These are phyloP conservation scores for Argyrosomus regius DNA, from an alignment of 2,797 vertebrate species.

Conservation along the genomic window DNA sequence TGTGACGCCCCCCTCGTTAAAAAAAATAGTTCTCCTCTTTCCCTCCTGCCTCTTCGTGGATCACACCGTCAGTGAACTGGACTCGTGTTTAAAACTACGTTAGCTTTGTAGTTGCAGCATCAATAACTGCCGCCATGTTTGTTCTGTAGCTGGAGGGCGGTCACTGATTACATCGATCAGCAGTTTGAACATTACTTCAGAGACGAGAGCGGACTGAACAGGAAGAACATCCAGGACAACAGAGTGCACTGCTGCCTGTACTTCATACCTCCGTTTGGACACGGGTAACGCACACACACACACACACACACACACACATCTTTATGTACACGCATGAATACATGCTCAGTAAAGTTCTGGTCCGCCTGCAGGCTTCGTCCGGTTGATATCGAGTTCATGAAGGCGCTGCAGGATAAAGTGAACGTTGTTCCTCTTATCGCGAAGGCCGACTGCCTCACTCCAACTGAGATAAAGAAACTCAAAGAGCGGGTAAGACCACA, in stretches of 20 bases:
- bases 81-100: neutral
- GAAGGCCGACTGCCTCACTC: slow-evolving; percentile 95
- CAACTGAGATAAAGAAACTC: slow-evolving; percentile 92
- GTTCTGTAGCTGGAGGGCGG: slow-evolving; percentile 90
- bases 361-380: slow-evolving; percentile 88
- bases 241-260: slow-evolving; percentile 97
- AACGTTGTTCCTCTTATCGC: slow-evolving; percentile 96
- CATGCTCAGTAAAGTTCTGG: neutral
- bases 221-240: slow-evolving; percentile 98
- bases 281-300: slow-evolving; percentile 90
- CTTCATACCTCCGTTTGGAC: slow-evolving; percentile 96
- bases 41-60: too few relatives aligned
- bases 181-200: slow-evolving; percentile 98
- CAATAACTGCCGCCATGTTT: neutral
- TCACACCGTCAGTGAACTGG: too few relatives aligned
- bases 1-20: too few relatives aligned
- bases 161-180: slow-evolving; percentile 94
- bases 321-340: neutral
- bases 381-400: slow-evolving; percentile 97
- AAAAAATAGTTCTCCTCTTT: too few relatives aligned
- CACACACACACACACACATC: neutral
- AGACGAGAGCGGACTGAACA: slow-evolving; percentile 95
- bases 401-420: slow-evolving; percentile 94
- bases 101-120: neutral
- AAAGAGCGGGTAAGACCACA: slow-evolving; percentile 90